These are phyloP conservation scores for Sogatella furcifera DNA, from an alignment of 1,140 invertebrate genomes.

Conservation along the genomic window DNA sequence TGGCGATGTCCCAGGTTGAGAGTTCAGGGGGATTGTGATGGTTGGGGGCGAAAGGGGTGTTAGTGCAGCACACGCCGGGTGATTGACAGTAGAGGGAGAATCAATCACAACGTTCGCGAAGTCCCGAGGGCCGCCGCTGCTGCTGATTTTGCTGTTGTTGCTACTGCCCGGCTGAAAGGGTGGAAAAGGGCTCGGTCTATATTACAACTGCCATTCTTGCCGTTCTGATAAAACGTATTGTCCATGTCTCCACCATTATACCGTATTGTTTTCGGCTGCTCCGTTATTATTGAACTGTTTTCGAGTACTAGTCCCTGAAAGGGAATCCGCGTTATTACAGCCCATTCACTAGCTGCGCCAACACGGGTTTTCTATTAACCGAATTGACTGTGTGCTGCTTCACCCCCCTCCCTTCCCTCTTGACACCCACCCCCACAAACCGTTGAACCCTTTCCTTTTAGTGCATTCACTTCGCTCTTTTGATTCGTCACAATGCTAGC, in stretches of 20 bases:
- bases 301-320: background rate
- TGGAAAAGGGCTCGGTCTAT: background rate
- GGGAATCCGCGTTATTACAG: constrained; percentile 2
- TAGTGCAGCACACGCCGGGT: background rate
- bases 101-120: background rate
- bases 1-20: too few relatives aligned
- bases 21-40: too few relatives aligned
- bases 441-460: too few relatives aligned
- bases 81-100: background rate
- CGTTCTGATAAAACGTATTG: constrained; percentile 1
- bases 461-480: too few relatives aligned
- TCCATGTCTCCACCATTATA: constrained; percentile 3
- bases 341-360: background rate
- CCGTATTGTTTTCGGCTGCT: background rate
- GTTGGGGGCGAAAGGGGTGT: too few relatives aligned
- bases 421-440: too few relatives aligned
- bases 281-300: constrained; percentile 3
- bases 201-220: background rate
- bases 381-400: background rate
- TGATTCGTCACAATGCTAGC: too few relatives aligned
- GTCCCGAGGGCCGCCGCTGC: background rate
- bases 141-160: background rate
- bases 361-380: constrained; percentile 3
- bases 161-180: too few relatives aligned
- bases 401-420: too few relatives aligned